phyloP scores from a whole-genome alignment of 2,888 invertebrate species.

The Imbricaverruca yamaguchii region DNA sequence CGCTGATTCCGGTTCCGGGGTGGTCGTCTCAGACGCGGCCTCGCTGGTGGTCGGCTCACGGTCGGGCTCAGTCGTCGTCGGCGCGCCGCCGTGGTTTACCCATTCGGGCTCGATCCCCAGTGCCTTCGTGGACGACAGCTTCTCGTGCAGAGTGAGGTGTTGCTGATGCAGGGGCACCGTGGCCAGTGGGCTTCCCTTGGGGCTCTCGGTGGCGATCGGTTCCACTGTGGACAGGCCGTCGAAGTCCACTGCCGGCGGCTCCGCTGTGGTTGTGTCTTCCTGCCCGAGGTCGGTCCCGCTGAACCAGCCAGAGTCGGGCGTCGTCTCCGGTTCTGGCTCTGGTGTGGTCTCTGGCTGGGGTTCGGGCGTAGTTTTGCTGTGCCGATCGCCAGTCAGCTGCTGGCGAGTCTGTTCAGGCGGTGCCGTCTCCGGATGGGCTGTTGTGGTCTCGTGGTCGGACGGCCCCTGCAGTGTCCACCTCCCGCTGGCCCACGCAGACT shows the following conservation, averaged over 20 bases:
- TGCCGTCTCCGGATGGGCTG: neutral
- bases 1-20: neutral
- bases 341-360: neutral
- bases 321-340: neutral
- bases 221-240: no score
- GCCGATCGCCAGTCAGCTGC: neutral
- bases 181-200: no score
- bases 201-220: no score
- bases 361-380: neutral
- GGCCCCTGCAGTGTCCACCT: neutral
- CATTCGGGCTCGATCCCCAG: slow-evolving; percentile 1
- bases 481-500: neutral
- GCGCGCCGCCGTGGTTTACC: neutral
- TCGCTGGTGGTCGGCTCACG: no score
- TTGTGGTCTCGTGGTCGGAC: neutral
- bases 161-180: no score
- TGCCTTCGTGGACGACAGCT: neutral
- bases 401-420: neutral
- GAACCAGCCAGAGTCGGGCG: neutral
- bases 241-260: no score
- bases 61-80: no score
- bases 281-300: neutral
- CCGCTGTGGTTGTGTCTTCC: neutral
- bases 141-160: slow-evolving; percentile 1
- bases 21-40: no score